phyloP scores from a whole-genome alignment of 2,888 invertebrate genomes.

The Apamea sordens region DNA sequence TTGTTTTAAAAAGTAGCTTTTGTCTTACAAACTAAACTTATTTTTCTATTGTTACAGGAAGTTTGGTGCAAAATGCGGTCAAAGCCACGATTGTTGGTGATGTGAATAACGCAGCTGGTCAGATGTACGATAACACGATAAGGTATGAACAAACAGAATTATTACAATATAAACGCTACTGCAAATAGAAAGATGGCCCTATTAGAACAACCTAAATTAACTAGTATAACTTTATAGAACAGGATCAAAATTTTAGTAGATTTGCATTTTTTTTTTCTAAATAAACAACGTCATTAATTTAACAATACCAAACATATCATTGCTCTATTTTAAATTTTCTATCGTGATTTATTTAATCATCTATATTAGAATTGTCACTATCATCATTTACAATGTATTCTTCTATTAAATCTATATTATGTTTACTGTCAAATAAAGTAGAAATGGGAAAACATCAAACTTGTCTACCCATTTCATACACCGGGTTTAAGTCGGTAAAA shows the following conservation, averaged over 20 bases:
- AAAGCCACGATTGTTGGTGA: conserved; percentile 55
- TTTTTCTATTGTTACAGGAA: conserved; percentile 57
- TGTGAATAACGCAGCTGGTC: conserved; percentile 50
- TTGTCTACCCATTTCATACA: background rate
- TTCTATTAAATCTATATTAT: background rate
- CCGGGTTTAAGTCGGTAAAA: conserved; percentile 59
- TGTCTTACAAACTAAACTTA: conserved; percentile 4
- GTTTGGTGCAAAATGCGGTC: conserved; percentile 62
- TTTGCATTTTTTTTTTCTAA: background rate
- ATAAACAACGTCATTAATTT: conserved; percentile 2
- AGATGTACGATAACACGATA: conserved; percentile 54
- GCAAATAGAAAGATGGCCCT: conserved; percentile 36
- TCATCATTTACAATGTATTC: conserved; percentile 16
- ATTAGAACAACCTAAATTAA: background rate
- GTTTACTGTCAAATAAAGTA: background rate
- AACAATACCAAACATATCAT: conserved; percentile 21
- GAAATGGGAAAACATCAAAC: conserved; percentile 4
- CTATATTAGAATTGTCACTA: background rate
- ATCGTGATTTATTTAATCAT: conserved; percentile 9
- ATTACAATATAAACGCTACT: conserved; percentile 33
- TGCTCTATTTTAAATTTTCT: background rate
- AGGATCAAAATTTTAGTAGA: background rate
- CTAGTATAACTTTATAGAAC: background rate
- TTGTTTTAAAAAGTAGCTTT: background rate
- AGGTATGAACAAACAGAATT: conserved; percentile 46